Percentiles rank a stretch among this genome's conserved stretches.
Evolutionary conservation across 2,888 invertebrate species (phyloP).

Genomic region (Drosophila barbarae): DNA sequence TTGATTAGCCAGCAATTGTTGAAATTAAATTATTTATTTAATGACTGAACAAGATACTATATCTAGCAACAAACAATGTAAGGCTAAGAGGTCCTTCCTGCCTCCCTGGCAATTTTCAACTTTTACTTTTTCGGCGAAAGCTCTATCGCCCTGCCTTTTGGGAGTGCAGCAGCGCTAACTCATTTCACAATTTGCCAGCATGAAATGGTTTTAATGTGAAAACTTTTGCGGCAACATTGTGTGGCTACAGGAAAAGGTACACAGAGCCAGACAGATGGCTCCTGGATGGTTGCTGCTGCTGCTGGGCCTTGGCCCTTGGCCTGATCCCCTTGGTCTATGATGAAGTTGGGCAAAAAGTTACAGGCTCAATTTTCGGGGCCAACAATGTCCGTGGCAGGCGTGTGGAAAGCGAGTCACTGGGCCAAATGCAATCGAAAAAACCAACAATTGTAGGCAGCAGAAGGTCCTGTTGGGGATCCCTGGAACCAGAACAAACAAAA

Average conservation of each 20-base stretch:
- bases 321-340: slow-evolving; percentile 44
- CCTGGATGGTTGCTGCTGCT: not conserved
- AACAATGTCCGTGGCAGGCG: slow-evolving; percentile 18
- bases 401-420: slow-evolving; percentile 47
- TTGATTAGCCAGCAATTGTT: slow-evolving; percentile 21
- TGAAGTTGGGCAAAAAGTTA: slow-evolving; percentile 69
- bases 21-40: slow-evolving; percentile 26
- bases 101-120: slow-evolving; percentile 14
- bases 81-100: slow-evolving; percentile 5
- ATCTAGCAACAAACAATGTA: slow-evolving; percentile 11
- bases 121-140: slow-evolving; percentile 28
- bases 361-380: slow-evolving; percentile 47
- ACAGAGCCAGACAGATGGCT: slow-evolving; percentile 33
- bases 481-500: slow-evolving; percentile 58
- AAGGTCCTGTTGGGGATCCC: not conserved
- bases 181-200: slow-evolving; percentile 58
- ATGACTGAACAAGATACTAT: slow-evolving; percentile 18
- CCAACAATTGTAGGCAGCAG: slow-evolving; percentile 50
- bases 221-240: slow-evolving; percentile 56
- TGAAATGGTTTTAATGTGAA: slow-evolving; percentile 71
- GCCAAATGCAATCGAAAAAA: slow-evolving; percentile 65
- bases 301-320: slow-evolving; percentile 24
- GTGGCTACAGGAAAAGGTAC: slow-evolving; percentile 56
- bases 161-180: slow-evolving; percentile 35
- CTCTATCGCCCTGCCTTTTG: not conserved